Percentiles rank a stretch among this genome's conserved stretches.
Conservation (phyloP, 1,140 invertebrate genomes). For the Trichonephila inaurata region DNA sequence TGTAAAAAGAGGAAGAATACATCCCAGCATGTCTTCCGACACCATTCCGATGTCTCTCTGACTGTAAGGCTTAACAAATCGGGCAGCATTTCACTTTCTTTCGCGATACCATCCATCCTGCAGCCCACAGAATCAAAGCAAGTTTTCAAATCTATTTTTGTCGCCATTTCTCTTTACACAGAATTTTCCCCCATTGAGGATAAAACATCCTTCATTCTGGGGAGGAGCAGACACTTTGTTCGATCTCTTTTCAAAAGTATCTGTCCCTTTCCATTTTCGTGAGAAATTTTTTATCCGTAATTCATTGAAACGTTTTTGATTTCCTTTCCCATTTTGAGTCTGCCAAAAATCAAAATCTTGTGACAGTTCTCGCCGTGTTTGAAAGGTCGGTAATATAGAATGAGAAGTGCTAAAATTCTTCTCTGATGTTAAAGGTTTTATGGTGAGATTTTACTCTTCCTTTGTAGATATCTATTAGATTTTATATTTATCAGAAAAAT, state of each 20-base stretch:
- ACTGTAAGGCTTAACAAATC: background rate
- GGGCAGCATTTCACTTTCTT: background rate
- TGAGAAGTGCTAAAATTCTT: background rate
- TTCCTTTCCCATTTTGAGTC: background rate
- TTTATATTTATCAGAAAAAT: too few relatives aligned
- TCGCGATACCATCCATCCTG: background rate
- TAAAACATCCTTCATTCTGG: slow-evolving; percentile 28
- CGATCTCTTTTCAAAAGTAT: slow-evolving; percentile 38
- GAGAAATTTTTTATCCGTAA: background rate
- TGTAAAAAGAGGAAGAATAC: background rate
- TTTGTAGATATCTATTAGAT: too few relatives aligned
- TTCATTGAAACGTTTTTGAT: slow-evolving; percentile 25
- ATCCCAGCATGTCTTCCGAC: background rate
- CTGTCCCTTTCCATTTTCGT: background rate
- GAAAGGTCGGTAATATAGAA: background rate
- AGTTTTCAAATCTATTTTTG: slow-evolving; percentile 48
- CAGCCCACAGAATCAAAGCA: background rate
- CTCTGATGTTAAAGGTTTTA: background rate
- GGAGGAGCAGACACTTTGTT: slow-evolving; percentile 34
- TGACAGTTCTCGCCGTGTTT: background rate
- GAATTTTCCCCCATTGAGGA: background rate
- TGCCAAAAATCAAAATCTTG: background rate
- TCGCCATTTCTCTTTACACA: background rate
- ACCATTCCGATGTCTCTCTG: background rate
- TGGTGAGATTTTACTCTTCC: too few relatives aligned